Evolutionary conservation across 2,113 vertebrate species (phyloP), one percentile per base, ranked within the genome.

Genomic region (Eptesicus fuscus): DNA sequence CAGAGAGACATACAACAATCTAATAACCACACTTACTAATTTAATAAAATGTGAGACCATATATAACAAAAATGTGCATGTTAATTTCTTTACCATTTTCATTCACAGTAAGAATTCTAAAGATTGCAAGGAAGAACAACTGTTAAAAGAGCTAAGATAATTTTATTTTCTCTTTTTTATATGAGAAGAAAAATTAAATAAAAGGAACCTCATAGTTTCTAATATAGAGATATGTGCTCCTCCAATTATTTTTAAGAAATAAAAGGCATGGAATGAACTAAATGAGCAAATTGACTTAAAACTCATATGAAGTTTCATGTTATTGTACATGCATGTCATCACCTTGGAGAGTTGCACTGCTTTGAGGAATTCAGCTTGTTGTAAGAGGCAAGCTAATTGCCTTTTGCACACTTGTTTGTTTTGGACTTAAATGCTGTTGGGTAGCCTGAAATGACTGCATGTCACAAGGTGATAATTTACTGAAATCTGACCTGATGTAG

Each of bases 361-460:
- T 91, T 51, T 83, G 30, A 83, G 40, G 40, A 91, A 90, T 88
- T 93, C 80, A 88, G 51, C 44, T 88, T 67, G 17, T 71, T 59
- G 32, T 40, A 61, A 90, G 42, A 92, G 12, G 92, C 79, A 79
- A 91, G 3, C n/a, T 88, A 76, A 93, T 97, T 97, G 96, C 30
- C 61, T 85, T 91, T 92, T 79, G 65, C 10, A 40, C 8, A 35
- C 69, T 86, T 79, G 47, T 37, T 88, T 93, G 14, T 91, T 91
- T 88, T 23, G 18, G 17, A 11, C 95, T 95, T 91, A 95, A 82
- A 85, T 90, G 49, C 59, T 83, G 8, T 90, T 90, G 71, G 53
- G 35, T 70, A 86, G 53, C 42, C 20, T 86, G 78, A 95, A 94
- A 96, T 92, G 67, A 84, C 79, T 91, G 42, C 90, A 51, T 79